These are phyloP conservation scores for Carcinoscorpius rotundicauda DNA, from an alignment of 1,140 invertebrate species.

Conservation along the genomic window DNA sequence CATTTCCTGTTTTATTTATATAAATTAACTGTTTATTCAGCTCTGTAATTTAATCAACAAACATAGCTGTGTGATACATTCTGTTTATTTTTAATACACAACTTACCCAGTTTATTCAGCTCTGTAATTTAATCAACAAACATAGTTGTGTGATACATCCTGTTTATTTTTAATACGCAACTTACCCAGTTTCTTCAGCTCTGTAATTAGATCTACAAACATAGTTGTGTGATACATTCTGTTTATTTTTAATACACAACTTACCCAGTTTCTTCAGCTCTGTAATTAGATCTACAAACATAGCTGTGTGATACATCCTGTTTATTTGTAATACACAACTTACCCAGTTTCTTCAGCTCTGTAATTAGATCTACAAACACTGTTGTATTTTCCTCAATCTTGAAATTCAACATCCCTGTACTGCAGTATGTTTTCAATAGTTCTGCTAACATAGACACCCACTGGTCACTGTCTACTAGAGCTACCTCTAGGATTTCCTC, in stretches of 20 bases:
- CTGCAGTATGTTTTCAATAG: constrained; percentile 80
- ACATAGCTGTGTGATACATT: too few relatives aligned
- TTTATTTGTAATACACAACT: neutral
- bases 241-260: neutral
- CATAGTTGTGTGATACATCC: too few relatives aligned
- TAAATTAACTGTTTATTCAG: too few relatives aligned
- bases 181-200: too few relatives aligned
- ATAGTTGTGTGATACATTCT: constrained; percentile 44
- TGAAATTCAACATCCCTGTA: constrained; percentile 69
- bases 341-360: constrained; percentile 66
- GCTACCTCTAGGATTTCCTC: constrained; percentile 90
- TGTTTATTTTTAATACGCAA: too few relatives aligned
- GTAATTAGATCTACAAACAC: constrained; percentile 82
- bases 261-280: too few relatives aligned
- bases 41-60: too few relatives aligned
- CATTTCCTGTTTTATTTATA: too few relatives aligned
- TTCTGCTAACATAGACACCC: constrained; percentile 93
- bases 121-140: too few relatives aligned
- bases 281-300: constrained; percentile 81
- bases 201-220: too few relatives aligned
- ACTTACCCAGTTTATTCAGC: too few relatives aligned
- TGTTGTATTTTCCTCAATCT: constrained; percentile 67
- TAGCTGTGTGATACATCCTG: constrained; percentile 44
- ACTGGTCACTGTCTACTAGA: constrained; percentile 66
- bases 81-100: too few relatives aligned